Evolutionary conservation across 2,113 vertebrate genomes (phyloP).

Genomic region (Cariama cristata): DNA sequence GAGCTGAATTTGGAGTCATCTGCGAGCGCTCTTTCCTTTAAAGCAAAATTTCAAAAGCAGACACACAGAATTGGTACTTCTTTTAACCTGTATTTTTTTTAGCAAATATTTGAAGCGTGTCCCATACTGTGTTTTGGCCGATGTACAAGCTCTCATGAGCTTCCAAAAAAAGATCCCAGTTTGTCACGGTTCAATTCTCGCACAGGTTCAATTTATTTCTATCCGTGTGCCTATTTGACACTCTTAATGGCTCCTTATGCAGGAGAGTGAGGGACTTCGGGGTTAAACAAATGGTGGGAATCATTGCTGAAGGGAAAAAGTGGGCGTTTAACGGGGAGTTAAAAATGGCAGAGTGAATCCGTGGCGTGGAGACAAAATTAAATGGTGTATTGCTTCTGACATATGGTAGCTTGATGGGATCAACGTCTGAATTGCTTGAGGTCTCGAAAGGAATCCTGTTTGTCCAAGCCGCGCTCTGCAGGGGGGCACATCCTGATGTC

Average conservation of each 20-base stretch:
- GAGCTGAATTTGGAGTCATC: neutral
- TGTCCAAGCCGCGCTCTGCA: neutral
- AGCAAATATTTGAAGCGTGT: neutral
- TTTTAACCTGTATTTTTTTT: neutral
- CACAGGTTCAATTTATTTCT: neutral
- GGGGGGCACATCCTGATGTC: neutral
- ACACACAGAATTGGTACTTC: neutral
- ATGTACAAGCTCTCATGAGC: neutral
- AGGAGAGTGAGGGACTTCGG: neutral
- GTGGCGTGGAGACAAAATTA: neutral
- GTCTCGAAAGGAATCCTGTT: neutral
- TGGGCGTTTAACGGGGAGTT: accelerated
- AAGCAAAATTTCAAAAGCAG: neutral
- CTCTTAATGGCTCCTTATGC: neutral
- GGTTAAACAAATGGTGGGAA: neutral
- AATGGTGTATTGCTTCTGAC: neutral
- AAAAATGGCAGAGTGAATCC: neutral
- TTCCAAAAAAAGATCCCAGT: neutral
- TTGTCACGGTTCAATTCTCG: accelerated
- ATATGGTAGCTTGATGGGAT: neutral
- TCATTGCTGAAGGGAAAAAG: neutral
- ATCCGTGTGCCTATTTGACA: accelerated
- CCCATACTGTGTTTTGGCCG: accelerated
- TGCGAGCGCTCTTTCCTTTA: neutral
- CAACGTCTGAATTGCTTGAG: neutral